Base-by-base conservation (phyloP, 2,113 vertebrate genomes). In the Podarcis raffonei region DNA sequence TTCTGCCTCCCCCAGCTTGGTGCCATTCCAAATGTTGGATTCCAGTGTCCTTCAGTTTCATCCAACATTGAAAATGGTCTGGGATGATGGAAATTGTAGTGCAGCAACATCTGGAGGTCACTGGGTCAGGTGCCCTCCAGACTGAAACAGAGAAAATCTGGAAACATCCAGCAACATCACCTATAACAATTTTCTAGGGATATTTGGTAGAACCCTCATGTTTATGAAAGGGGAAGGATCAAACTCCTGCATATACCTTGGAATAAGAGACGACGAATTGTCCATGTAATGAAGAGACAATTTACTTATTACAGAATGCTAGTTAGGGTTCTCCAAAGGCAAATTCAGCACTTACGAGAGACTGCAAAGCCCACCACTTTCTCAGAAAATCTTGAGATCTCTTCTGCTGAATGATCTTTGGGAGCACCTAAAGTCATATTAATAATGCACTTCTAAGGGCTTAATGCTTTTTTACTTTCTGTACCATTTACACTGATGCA, bases 321-420 rank as follows among this genome's bases (percentile, higher is more conserved):
- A 72, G 62, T 57, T 65, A 89, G 7, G 79, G 81, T 84, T 87
- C 86, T 25, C 4, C 62, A 53, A 82, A 87, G 25, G 65, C 82
- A 82, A 32, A 32, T 48, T 9, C 39, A 79, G 76, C 65, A 25
- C 25, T 68, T 86, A 66, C 68, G 62, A 77, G 27, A 66, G 74
- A 22, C 75, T 53, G 83, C 3, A 32, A 85, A 94, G 93, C 89
- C 90, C 85, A 86, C 87, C 91, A 32, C 0, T 5, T 68, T 79
- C 90, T 95, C 92, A 92, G 90, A 90, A 94, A 88, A 57, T 78
- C 27, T 84, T 81, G 89, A 83, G 87, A 93, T 89, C 87, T 90
- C 89, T 72, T 74, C 88, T 89, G 83, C 27, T 68, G 84, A 91
- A 89, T n/a, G 20, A 4, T n/a, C 66, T 32, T 72, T n/a, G 23